Percentiles rank a stretch among this genome's conserved stretches.
These are phyloP conservation scores for Drosophila murphyi DNA, from an alignment of 1,140 invertebrate genomes.

Conservation along the genomic window DNA sequence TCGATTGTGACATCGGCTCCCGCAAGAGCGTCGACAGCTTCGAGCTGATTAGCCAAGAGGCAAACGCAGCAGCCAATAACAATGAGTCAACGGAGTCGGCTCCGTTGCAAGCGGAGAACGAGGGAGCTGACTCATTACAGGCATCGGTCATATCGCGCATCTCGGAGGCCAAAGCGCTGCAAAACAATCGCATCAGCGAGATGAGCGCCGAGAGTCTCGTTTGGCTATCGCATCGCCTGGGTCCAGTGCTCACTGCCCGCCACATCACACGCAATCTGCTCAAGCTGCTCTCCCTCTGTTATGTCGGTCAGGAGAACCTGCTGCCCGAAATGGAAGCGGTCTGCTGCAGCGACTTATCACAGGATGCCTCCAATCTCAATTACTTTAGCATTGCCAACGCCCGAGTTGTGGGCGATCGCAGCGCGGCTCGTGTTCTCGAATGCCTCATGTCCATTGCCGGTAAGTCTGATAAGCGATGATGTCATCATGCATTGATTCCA, in stretches of 20 bases:
- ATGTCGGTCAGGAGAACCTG: constrained; percentile 93
- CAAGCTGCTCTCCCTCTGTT: constrained; percentile 97
- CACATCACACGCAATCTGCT: constrained; percentile 96
- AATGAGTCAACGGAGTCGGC: constrained; percentile 31
- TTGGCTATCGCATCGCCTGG: constrained; percentile 96
- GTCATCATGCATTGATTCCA: constrained; percentile 1
- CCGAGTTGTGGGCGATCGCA: constrained; percentile 91
- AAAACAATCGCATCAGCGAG: constrained; percentile 90
- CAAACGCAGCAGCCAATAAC: constrained; percentile 33
- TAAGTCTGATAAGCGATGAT: constrained; percentile 85
- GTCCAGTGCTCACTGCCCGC: constrained; percentile 96
- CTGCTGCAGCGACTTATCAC: constrained; percentile 46
- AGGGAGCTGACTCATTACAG: constrained; percentile 70
- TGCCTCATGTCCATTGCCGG: constrained; percentile 92
- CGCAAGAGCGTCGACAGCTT: constrained; percentile 85
- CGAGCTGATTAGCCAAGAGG: constrained; percentile 71
- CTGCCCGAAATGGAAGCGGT: constrained; percentile 77
- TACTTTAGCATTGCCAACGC: constrained; percentile 87
- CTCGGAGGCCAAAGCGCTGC: constrained; percentile 80
- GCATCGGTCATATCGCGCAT: constrained; percentile 77
- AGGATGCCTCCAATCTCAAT: constrained; percentile 84
- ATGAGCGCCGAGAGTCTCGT: constrained; percentile 95
- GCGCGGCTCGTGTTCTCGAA: constrained; percentile 93
- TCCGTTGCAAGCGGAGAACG: constrained; percentile 6
- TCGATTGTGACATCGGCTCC: constrained; percentile 87